Conservation (phyloP, 2,888 invertebrate genomes). For the Cephus runcator region DNA sequence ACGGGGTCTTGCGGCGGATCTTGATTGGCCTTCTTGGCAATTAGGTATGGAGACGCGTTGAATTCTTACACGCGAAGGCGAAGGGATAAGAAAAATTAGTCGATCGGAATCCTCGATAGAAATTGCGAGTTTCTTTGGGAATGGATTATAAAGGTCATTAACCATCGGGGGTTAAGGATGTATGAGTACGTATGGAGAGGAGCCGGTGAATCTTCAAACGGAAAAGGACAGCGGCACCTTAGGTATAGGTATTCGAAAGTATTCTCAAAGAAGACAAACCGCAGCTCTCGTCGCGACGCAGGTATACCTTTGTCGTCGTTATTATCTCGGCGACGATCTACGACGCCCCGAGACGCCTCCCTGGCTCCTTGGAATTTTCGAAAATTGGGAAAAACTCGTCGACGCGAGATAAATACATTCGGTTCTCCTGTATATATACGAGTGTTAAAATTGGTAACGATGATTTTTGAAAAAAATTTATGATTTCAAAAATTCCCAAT, state of each 20-base stretch:
- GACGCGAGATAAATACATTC: not conserved
- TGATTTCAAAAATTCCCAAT: not conserved
- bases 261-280: not conserved
- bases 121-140: conserved; percentile 2
- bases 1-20: not conserved
- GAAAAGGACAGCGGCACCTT: conserved; percentile 11
- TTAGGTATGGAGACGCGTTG: conserved; percentile 8
- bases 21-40: not conserved
- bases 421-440: not conserved
- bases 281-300: not conserved
- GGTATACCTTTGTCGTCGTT: not conserved
- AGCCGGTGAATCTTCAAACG: conserved; percentile 20
- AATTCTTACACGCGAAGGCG: conserved; percentile 7
- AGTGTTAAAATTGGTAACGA: not conserved
- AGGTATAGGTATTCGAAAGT: not conserved
- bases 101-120: conserved; percentile 5
- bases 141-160: not conserved
- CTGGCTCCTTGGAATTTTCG: not conserved
- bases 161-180: not conserved
- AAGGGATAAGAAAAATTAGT: not conserved
- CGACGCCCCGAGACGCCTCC: not conserved
- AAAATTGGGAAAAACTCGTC: not conserved
- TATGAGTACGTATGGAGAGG: not conserved
- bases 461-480: not conserved
- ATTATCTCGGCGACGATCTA: conserved; percentile 1